Base-by-base conservation (phyloP, 2,888 invertebrate species). In the Teleogryllus oceanicus region DNA sequence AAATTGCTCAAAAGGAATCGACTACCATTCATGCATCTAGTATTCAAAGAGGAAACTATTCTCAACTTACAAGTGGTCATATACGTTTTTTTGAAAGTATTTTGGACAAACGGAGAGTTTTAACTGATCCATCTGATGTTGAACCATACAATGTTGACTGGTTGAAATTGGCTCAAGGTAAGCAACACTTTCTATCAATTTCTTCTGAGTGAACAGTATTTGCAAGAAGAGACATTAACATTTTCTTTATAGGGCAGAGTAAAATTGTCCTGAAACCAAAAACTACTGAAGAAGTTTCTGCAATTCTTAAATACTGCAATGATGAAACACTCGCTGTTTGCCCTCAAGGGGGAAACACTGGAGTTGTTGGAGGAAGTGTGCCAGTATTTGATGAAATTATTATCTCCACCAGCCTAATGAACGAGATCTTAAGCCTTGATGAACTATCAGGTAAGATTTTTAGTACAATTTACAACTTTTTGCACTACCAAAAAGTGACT, bases 341-440 rank as follows among this genome's bases (percentile, higher is more conserved):
- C 85, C 98, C 99, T 0, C 97, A 98, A 88, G 96, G 96, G 76
- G 98, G 98, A 21, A 98, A 97, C 86, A 98, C 98, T 0, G 97
- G 99, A 0, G 88, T 99, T 16, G 98, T 99, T 0, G 98, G 98
- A 1, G 99, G 99, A 0, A 96, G 96, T 74, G 96, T 97, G 4
- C 99, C 99, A 0, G 96, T 99, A 11, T 97, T 96, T 87, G 99
- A 99, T 88, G 99, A 99, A 89, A 92, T 99, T 80, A 92, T 99
- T 0, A 85, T 99, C 4, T 96, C 94, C 51, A 92, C 95, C 82
- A 90, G 91, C 77, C 90, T 94, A 11, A 94, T 99, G 93, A 96
- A 98, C 87, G 90, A 93, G 84, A 92, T 99, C 80, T 90, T 95
- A 78, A 91, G 90, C 80, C 90, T 97, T 78, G 96, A 98, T 87